phyloP scores from a whole-genome alignment of 2,113 vertebrate species.

The Heterotilapia buettikoferi region DNA sequence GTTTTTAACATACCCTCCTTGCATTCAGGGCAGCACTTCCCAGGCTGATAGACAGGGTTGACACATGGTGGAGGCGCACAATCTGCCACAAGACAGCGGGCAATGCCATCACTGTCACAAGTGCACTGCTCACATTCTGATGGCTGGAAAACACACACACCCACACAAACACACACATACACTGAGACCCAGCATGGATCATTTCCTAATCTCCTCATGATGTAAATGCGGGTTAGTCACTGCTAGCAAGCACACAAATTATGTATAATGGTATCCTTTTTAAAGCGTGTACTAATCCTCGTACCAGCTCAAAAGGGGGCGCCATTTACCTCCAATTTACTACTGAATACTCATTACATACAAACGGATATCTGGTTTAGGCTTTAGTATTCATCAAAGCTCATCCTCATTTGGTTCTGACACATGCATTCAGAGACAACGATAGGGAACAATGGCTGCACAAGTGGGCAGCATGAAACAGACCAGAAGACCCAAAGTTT shows the following conservation, averaged over 20 bases:
- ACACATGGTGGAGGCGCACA: conserved; percentile 80
- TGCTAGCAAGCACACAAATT: not conserved
- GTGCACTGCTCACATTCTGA: conserved; percentile 81
- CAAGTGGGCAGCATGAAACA: not conserved
- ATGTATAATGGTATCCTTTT: not conserved
- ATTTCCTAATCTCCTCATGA: not conserved
- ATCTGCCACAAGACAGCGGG: conserved; percentile 78
- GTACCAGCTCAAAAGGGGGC: conserved; percentile 40
- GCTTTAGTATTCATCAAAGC: not conserved
- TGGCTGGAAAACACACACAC: conserved; percentile 57
- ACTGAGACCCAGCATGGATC: not conserved
- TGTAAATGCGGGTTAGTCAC: not conserved
- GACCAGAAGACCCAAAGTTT: not conserved
- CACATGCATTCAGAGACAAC: not conserved
- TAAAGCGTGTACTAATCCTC: not conserved
- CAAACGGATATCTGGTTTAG: not conserved
- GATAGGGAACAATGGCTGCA: not conserved
- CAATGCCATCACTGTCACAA: conserved; percentile 77
- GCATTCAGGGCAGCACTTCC: conserved; percentile 79
- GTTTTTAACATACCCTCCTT: conserved; percentile 67
- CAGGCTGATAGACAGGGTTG: conserved; percentile 75
- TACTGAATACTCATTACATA: not conserved
- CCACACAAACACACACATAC: not conserved
- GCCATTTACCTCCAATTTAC: conserved; percentile 27
- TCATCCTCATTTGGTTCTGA: not conserved